Percentiles rank a stretch among this genome's conserved stretches.
Conservation (phyloP, 1,140 invertebrate genomes). For the Periplaneta americana region DNA sequence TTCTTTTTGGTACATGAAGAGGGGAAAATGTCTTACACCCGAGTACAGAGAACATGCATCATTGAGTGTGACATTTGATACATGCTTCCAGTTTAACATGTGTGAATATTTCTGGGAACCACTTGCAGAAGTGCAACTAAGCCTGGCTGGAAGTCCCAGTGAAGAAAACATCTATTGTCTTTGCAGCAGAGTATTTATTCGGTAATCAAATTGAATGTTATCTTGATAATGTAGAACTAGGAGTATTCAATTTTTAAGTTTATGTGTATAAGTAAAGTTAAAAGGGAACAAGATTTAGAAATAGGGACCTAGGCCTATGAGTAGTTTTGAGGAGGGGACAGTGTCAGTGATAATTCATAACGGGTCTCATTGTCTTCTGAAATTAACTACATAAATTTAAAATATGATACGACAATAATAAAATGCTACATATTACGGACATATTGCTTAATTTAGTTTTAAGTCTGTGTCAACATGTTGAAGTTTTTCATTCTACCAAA, state of each 20-base stretch:
- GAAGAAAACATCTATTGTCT: constrained; percentile 25
- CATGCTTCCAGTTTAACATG: constrained; percentile 18
- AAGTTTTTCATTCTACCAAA: too few relatives aligned
- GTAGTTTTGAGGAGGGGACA: too few relatives aligned
- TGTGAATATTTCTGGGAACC: constrained; percentile 26
- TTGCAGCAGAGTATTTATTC: constrained; percentile 26
- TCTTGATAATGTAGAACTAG: too few relatives aligned
- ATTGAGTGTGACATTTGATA: background rate
- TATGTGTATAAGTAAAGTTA: too few relatives aligned
- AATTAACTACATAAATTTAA: background rate
- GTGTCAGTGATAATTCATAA: too few relatives aligned
- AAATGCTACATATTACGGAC: too few relatives aligned
- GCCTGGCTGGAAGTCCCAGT: constrained; percentile 14
- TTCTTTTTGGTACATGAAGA: background rate
- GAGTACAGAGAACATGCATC: background rate
- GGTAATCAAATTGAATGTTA: constrained; percentile 7
- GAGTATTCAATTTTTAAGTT: too few relatives aligned
- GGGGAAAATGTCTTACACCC: background rate
- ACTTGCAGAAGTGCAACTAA: constrained; percentile 26
- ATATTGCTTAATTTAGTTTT: too few relatives aligned
- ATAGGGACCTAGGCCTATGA: too few relatives aligned
- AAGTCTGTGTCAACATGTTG: too few relatives aligned
- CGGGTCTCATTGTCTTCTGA: background rate
- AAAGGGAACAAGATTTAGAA: too few relatives aligned
- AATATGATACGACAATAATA: too few relatives aligned